phyloP scores from a whole-genome alignment of 92 coral and sea anemone species.

The Palythoa grandis region DNA sequence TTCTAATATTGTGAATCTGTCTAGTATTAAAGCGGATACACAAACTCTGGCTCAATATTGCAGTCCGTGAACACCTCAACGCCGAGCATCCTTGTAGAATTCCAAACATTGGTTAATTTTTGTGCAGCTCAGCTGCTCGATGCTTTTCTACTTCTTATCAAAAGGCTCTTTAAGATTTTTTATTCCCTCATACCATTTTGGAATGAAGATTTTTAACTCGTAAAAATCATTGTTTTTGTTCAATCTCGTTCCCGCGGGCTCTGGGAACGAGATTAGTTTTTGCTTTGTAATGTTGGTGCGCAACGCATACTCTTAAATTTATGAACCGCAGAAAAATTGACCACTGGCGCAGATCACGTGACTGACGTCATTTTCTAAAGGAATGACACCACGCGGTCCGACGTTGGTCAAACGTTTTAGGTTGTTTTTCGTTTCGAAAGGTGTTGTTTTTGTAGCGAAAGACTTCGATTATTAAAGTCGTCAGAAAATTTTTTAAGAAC shows the following conservation, averaged over 20 bases:
- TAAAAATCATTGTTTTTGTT: not conserved
- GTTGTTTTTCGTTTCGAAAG: not conserved
- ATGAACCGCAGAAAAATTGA: constrained; percentile 4
- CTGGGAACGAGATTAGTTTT: not conserved
- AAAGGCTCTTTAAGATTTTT: not conserved
- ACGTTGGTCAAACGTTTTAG: constrained; percentile 73
- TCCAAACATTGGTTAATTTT: constrained; percentile 35
- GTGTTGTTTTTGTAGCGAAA: not conserved
- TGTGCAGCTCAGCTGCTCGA: constrained; percentile 9
- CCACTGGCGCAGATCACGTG: constrained; percentile 49
- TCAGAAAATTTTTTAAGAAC: not conserved
- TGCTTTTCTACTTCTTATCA: no score
- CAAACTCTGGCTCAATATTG: not conserved
- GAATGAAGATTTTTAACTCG: constrained; percentile 18
- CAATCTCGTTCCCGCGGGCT: not conserved
- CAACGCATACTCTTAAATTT: not conserved
- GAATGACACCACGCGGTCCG: constrained; percentile 36
- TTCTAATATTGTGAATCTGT: not conserved
- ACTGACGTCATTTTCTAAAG: constrained; percentile 63
- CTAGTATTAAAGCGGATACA: not conserved
- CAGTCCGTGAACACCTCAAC: not conserved
- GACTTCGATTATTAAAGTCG: not conserved
- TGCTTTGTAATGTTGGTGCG: not conserved
- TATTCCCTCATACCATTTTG: not conserved
- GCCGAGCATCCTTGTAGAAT: constrained; percentile 41